Evolutionary conservation across 2,888 invertebrate genomes (phyloP).

Genomic region (Polylopha cassiicola): DNA sequence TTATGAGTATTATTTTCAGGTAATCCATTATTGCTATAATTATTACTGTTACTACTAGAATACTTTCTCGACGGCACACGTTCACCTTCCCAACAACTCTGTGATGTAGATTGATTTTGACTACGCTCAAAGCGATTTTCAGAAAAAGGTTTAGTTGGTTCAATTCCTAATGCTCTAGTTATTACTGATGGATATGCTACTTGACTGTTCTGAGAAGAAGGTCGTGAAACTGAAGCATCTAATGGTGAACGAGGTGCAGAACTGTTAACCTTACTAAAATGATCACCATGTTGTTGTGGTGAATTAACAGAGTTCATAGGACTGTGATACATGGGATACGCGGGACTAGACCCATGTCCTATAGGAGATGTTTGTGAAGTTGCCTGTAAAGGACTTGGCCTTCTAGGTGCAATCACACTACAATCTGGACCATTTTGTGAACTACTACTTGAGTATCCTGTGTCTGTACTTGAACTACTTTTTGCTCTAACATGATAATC

Average conservation of each 20-base stretch:
- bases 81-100: constrained; percentile 79
- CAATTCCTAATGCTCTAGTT: constrained; percentile 82
- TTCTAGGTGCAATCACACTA: constrained; percentile 79
- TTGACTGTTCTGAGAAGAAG: constrained; percentile 77
- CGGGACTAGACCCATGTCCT: constrained; percentile 86
- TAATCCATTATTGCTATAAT: constrained; percentile 56
- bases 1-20: constrained; percentile 69
- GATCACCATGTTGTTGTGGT: constrained; percentile 81
- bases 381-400: constrained; percentile 83
- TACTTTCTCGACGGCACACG: constrained; percentile 70
- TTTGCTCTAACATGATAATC: constrained; percentile 80
- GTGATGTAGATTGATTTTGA: constrained; percentile 63
- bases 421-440: constrained; percentile 82
- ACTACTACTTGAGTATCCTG: constrained; percentile 79
- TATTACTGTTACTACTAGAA: constrained; percentile 60
- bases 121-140: constrained; percentile 76
- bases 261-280: constrained; percentile 67
- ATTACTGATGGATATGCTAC: constrained; percentile 91
- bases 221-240: constrained; percentile 82
- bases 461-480: constrained; percentile 79
- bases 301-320: constrained; percentile 87
- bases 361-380: constrained; percentile 85
- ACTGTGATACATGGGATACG: constrained; percentile 90
- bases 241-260: constrained; percentile 82
- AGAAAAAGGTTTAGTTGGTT: constrained; percentile 74